Conservation (phyloP, 2,113 vertebrate species). For the Melanerpes formicivorus region DNA sequence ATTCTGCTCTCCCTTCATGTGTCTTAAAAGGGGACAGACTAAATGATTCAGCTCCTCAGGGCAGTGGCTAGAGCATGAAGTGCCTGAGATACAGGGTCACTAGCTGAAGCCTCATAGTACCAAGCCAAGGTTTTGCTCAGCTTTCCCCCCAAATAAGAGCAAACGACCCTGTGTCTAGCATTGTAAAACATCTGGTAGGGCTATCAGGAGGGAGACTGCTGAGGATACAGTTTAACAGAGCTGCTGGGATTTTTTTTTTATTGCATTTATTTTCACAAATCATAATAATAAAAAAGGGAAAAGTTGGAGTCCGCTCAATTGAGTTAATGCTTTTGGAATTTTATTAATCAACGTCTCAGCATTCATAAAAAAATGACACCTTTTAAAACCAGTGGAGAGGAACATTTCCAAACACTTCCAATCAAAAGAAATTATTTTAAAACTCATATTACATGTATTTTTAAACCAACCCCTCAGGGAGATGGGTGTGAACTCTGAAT, state of each 20-base stretch:
- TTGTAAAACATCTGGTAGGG: slow-evolving; percentile 77
- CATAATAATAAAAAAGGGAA: slow-evolving; percentile 52
- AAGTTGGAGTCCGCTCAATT: slow-evolving; percentile 72
- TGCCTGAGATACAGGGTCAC: neutral
- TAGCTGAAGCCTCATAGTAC: slow-evolving; percentile 1
- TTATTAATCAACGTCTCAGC: slow-evolving; percentile 80
- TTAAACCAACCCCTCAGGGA: slow-evolving; percentile 68
- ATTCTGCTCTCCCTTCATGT: neutral
- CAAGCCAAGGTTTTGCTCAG: slow-evolving; percentile 51
- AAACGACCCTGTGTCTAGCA: slow-evolving; percentile 30
- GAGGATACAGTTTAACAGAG: slow-evolving; percentile 76
- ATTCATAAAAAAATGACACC: slow-evolving; percentile 78
- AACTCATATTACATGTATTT: slow-evolving; percentile 69
- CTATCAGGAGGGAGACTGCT: slow-evolving; percentile 66
- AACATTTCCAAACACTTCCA: slow-evolving; percentile 77
- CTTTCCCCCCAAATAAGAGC: slow-evolving; percentile 46
- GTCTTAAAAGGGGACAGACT: neutral
- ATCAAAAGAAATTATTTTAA: slow-evolving; percentile 78
- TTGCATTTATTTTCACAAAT: slow-evolving; percentile 75
- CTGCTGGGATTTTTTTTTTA: slow-evolving; percentile 71
- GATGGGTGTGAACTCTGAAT: slow-evolving; percentile 71
- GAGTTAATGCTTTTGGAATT: slow-evolving; percentile 81
- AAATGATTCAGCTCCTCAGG: neutral
- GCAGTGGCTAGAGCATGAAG: neutral
- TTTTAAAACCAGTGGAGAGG: slow-evolving; percentile 76